A percentile compares a stretch with the other conserved stretches of the same genome.
These are phyloP conservation scores for Leucosticte australis DNA, from an alignment of 2,113 vertebrate genomes.

Conservation along the genomic window DNA sequence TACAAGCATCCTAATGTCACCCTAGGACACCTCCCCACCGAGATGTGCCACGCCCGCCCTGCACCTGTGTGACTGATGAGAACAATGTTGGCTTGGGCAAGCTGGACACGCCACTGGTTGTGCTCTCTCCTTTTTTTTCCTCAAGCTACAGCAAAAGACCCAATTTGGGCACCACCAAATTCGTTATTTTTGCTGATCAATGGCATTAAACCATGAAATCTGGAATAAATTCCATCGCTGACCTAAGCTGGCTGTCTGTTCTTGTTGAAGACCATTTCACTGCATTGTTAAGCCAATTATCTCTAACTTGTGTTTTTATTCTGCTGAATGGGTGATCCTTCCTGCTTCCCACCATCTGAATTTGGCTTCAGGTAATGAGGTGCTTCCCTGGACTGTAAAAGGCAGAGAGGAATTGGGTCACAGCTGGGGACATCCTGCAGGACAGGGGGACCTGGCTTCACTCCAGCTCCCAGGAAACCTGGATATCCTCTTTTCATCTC, in stretches of 20 bases:
- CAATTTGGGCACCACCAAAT: background rate
- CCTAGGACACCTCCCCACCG: background rate
- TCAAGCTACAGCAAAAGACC: background rate
- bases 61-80: fast-evolving
- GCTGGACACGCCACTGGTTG: fast-evolving
- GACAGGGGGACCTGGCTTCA: background rate
- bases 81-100: fast-evolving
- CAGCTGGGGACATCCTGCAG: background rate
- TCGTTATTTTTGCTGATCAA: background rate
- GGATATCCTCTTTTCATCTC: background rate
- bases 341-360: background rate
- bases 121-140: background rate
- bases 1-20: too few species aligned
- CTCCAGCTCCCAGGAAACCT: background rate
- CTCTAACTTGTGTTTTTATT: background rate
- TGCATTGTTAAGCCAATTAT: background rate
- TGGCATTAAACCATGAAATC: background rate
- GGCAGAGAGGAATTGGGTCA: background rate
- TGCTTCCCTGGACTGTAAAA: background rate
- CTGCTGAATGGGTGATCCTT: background rate
- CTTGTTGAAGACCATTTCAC: background rate
- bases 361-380: background rate
- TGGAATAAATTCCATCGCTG: background rate
- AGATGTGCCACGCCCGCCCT: fast-evolving
- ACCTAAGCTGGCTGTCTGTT: background rate